Percentiles rank a stretch among this genome's conserved stretches.
Evolutionary conservation across 1,140 invertebrate genomes (phyloP).

Genomic region (Phenacoccus solenopsis): DNA sequence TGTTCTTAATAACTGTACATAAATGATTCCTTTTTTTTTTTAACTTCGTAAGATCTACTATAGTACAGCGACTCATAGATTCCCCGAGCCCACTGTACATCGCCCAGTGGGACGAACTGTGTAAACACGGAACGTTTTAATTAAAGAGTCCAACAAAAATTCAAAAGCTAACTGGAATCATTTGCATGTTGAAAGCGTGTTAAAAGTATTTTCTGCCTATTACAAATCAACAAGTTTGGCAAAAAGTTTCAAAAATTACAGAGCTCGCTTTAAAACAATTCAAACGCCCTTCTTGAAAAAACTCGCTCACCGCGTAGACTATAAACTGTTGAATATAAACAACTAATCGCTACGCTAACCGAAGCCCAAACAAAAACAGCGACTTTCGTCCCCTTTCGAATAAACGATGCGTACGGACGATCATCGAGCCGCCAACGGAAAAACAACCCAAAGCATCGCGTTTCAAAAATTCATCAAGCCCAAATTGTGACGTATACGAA

Average conservation of each 20-base stretch:
- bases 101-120: no score
- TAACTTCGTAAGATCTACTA: no score
- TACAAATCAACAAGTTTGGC: background rate
- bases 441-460: background rate
- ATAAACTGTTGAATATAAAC: conserved; percentile 3
- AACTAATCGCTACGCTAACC: background rate
- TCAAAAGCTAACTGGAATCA: no score
- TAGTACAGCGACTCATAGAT: no score
- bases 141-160: no score
- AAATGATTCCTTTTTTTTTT: no score
- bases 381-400: background rate
- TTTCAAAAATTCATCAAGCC: background rate
- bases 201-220: background rate
- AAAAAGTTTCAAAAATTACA: background rate
- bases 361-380: background rate
- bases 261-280: no score
- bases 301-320: background rate
- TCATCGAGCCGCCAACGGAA: no score
- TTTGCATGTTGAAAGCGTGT: background rate
- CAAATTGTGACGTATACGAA: background rate
- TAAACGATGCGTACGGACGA: no score
- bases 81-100: no score
- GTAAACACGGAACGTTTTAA: no score
- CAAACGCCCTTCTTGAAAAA: background rate
- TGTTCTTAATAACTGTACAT: no score